A percentile compares a stretch with the other conserved stretches of the same genome.
These are phyloP conservation scores for Trissolcus brochymenae DNA, from an alignment of 2,888 invertebrate species.

Conservation along the genomic window DNA sequence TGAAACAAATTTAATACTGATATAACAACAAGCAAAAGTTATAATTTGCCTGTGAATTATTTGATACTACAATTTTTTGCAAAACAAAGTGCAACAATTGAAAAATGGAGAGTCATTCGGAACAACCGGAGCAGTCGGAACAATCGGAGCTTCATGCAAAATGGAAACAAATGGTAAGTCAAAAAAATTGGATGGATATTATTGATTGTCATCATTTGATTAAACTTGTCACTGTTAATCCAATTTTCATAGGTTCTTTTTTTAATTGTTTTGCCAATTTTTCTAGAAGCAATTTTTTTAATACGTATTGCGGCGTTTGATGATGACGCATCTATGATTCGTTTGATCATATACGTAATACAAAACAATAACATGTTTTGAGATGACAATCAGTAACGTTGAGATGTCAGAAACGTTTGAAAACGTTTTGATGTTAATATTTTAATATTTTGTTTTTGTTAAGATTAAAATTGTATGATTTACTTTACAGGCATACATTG, in stretches of 20 bases:
- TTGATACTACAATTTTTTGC: too few species aligned
- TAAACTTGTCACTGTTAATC: neutral
- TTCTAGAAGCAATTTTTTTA: neutral
- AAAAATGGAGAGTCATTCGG: too few species aligned
- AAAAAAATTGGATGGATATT: neutral
- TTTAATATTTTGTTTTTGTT: too few species aligned
- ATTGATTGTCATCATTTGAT: neutral
- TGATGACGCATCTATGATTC: neutral
- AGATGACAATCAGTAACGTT: neutral
- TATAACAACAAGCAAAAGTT: too few species aligned
- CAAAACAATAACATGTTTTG: neutral
- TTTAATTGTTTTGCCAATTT: neutral
- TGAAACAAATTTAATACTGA: too few species aligned
- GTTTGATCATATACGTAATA: too few species aligned
- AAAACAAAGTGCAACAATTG: too few species aligned
- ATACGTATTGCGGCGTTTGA: neutral
- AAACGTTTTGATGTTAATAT: too few species aligned
- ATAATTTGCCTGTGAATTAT: too few species aligned
- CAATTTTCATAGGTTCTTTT: neutral
- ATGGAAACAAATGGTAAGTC: conserved; percentile 69
- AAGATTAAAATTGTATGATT: neutral
- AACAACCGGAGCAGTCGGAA: conserved; percentile 5
- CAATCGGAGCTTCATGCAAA: conserved; percentile 66
- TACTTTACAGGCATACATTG: conserved; percentile 82
- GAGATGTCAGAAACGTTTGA: neutral